Percentiles rank a stretch among this genome's conserved stretches.
These are phyloP conservation scores for Alentia gelatinosa DNA, from an alignment of 2,888 invertebrate genomes.

Conservation along the genomic window DNA sequence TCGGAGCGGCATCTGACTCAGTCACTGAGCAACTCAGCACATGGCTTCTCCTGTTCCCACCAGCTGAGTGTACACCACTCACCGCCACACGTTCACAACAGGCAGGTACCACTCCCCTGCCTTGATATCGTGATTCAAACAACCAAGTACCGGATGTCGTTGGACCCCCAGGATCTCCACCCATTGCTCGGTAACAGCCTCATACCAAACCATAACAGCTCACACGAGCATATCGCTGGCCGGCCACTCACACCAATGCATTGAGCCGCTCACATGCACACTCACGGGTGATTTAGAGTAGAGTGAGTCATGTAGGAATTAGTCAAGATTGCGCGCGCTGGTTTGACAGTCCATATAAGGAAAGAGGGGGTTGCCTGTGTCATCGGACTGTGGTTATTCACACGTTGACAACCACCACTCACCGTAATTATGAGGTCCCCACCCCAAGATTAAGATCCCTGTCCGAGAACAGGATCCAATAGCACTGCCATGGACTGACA, in stretches of 20 bases:
- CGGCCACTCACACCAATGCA: not conserved
- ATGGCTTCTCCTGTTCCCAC: too few relatives aligned
- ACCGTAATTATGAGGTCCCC: not conserved
- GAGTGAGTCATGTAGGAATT: not conserved
- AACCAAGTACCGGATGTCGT: not conserved
- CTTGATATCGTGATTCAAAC: too few relatives aligned
- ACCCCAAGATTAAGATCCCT: not conserved
- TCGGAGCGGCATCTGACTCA: too few relatives aligned
- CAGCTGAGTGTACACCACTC: too few relatives aligned
- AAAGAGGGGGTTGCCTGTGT: not conserved
- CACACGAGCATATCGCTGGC: not conserved
- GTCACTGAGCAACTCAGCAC: too few relatives aligned
- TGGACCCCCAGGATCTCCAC: not conserved
- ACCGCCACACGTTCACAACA: too few relatives aligned
- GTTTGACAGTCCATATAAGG: not conserved
- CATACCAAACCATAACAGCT: not conserved
- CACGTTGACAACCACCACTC: not conserved
- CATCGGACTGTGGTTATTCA: slow-evolving; percentile 1
- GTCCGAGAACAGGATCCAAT: too few relatives aligned
- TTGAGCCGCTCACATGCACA: not conserved
- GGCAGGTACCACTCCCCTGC: too few relatives aligned
- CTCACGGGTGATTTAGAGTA: not conserved
- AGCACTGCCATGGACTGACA: too few relatives aligned
- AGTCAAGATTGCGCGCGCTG: not conserved
- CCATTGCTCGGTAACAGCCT: not conserved